phyloP scores from a whole-genome alignment of 2,888 invertebrate species.

The Baronia brevicornis region DNA sequence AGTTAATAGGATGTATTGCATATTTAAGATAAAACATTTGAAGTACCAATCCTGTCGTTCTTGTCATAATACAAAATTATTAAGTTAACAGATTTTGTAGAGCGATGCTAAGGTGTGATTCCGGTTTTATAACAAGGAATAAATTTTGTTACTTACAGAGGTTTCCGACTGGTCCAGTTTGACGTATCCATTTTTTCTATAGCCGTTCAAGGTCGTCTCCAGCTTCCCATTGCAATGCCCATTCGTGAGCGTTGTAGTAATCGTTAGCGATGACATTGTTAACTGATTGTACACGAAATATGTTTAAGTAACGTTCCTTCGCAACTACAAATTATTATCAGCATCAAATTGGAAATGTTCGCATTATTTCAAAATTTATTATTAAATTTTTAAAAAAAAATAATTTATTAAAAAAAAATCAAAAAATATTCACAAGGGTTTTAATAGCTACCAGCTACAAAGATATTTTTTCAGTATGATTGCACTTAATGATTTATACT shows the following conservation, averaged over 20 bases:
- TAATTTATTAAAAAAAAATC: background rate
- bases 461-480: background rate
- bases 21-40: too few species aligned
- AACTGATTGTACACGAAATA: conserved; percentile 23
- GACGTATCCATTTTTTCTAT: conserved; percentile 56
- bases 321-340: conserved; percentile 18
- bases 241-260: conserved; percentile 58
- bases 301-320: conserved; percentile 15
- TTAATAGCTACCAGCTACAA: background rate
- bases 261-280: conserved; percentile 58
- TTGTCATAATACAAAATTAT: too few species aligned
- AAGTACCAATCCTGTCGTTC: too few species aligned
- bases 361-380: too few species aligned
- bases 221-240: conserved; percentile 53
- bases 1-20: too few species aligned
- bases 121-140: too few species aligned
- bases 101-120: too few species aligned
- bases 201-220: conserved; percentile 50
- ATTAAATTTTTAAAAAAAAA: too few species aligned
- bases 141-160: conserved; percentile 50
- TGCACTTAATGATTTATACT: conserved; percentile 6
- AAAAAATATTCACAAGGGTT: conserved; percentile 1
- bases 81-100: too few species aligned
- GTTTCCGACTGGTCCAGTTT: conserved; percentile 41
- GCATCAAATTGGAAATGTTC: conserved; percentile 19